Evolutionary conservation across 2,797 vertebrate genomes (phyloP), one percentile per base, ranked within the genome.

Genomic region (Enoplosus armatus): DNA sequence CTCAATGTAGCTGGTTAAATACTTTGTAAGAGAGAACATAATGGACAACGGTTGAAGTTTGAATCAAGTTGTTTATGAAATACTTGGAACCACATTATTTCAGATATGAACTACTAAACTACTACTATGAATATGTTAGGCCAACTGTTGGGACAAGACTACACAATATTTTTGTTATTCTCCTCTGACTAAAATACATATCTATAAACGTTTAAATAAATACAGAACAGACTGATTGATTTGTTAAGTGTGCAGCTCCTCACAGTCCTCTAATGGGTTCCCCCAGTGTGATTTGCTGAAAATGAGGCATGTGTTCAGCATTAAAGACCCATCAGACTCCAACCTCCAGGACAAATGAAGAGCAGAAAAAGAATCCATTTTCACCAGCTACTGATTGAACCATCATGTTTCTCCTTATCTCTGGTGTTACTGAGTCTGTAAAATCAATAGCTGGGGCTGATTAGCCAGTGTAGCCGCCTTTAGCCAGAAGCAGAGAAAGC

Each of bases 341-440:
- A 71, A 78, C 77, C 68, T 83, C 50, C 63, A 47, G 80, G 80
- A 89, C 77, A 66, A 87, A 83, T 35, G 51, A 67, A 15, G 70
- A 76, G 81, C 66, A 68, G 71, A 69, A 79, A 81, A 86, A 87
- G 48, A 86, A 92, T 89, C 80, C 8, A 86, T 89, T 87, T 86
- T 75, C 87, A 74, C 29, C 82, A 68, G 72, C 79, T 43, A 12
- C 85, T 84, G 85, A 92, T 91, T 85, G 82, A 81, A 69, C 89
- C 79, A 84, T 90, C 85, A 87, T 89, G 87, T 92, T 87, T 87
- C 77, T 85, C 78, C 87, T 93, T 85, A 87, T 84, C 85, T 74
- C 71, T 82, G 74, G 76, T 74, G 77, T 90, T 87, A 85, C 81
- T 8, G 24, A 64, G 71, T 53, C 66, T 51, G 76, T 83, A 37